These are phyloP conservation scores for Lypha dubia DNA, from an alignment of 2,888 invertebrate genomes.

Conservation along the genomic window DNA sequence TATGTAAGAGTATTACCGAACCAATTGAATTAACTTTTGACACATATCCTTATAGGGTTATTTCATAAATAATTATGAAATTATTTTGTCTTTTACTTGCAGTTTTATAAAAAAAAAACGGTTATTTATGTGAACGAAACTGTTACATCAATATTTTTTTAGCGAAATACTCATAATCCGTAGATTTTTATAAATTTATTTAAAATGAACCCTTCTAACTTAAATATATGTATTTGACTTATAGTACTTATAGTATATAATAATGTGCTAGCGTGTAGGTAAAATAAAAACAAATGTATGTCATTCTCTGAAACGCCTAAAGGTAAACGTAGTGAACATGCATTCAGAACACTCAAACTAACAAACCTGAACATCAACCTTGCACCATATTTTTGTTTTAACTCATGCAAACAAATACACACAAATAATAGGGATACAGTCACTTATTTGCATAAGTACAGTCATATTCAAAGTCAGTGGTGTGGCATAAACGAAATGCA, in stretches of 20 bases:
- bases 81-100: too few species aligned
- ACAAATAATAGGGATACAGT: not conserved
- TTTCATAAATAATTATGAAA: too few species aligned
- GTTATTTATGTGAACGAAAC: too few species aligned
- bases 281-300: slow-evolving; percentile 2
- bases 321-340: not conserved
- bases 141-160: too few species aligned
- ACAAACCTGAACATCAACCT: not conserved
- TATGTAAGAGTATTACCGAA: too few species aligned
- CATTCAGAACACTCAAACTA: not conserved
- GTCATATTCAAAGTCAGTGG: not conserved
- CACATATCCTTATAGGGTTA: too few species aligned
- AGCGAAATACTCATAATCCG: too few species aligned
- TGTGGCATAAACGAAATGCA: not conserved
- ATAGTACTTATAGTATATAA: too few species aligned
- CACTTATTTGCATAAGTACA: slow-evolving; percentile 12
- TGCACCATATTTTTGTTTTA: not conserved
- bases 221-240: too few species aligned
- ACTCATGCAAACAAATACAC: not conserved
- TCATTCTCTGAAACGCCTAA: slow-evolving; percentile 37
- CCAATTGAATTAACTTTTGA: too few species aligned
- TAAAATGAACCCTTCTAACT: not conserved
- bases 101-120: too few species aligned
- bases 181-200: too few species aligned
- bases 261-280: not conserved